Evolutionary conservation across 1,140 invertebrate genomes (phyloP).

Genomic region (Caerostris extrusa): DNA sequence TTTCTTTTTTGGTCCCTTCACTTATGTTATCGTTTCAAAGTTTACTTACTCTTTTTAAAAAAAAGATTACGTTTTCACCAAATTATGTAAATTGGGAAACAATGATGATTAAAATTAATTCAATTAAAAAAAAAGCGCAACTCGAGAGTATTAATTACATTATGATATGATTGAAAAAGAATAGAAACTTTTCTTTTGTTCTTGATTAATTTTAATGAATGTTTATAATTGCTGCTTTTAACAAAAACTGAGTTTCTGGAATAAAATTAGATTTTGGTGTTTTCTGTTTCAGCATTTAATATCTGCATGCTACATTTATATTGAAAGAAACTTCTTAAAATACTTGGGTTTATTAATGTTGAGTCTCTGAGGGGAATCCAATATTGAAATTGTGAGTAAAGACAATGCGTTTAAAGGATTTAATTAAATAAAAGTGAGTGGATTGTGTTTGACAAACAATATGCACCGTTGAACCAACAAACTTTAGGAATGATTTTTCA

Average conservation of each 20-base stretch:
- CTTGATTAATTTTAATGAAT: conserved; percentile 32
- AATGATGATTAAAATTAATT: conserved; percentile 26
- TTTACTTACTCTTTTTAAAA: not conserved
- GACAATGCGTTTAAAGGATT: too few relatives aligned
- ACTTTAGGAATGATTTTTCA: too few relatives aligned
- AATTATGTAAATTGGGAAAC: not conserved
- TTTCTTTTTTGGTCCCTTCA: not conserved
- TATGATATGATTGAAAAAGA: not conserved
- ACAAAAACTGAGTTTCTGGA: not conserved
- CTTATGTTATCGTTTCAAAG: not conserved
- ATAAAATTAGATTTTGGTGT: not conserved
- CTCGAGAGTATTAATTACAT: conserved; percentile 8
- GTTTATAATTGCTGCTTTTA: not conserved
- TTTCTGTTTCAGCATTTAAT: not conserved
- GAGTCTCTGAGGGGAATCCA: too few relatives aligned
- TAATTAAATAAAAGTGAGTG: too few relatives aligned
- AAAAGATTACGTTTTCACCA: not conserved
- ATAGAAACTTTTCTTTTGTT: not conserved
- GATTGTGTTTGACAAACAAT: too few relatives aligned
- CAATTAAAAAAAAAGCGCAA: not conserved
- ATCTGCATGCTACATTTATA: too few relatives aligned
- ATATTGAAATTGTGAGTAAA: too few relatives aligned
- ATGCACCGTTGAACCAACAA: too few relatives aligned
- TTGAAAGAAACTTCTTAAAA: too few relatives aligned
- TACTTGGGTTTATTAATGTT: too few relatives aligned